Evolutionary conservation across 2,888 invertebrate genomes (phyloP), one percentile per base, ranked within the genome.

Genomic region (Andrena fulva): DNA sequence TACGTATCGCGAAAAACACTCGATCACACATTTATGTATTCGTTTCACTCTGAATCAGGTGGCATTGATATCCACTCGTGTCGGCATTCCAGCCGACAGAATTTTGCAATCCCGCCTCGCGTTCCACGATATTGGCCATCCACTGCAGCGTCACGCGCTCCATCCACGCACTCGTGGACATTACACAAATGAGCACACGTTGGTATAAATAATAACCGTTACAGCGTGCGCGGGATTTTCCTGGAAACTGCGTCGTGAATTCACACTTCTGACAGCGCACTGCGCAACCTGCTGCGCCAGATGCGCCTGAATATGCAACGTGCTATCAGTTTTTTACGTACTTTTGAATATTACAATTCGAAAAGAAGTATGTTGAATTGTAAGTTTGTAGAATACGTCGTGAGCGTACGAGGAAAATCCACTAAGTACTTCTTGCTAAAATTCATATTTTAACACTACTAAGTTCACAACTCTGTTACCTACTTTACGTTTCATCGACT

Each of bases 121-220:
- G 20, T 63, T 62, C 59, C 77, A 7, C 59, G n/a, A 59, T 60
- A 79, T 70, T 60, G 56, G 77, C 35, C 68, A 29, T 50, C 48
- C 54, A 54, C 0, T 42, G 20, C 63, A 12, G 35, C n/a, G 54
- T 69, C 33, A 29, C 24, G 52, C 59, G 52, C 76, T 69, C 64
- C 76, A 42, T 66, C 42, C 80, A 77, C 24, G 29, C 64, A 24
- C 16, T 42, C 50, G 16, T 20, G n/a, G 35, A 24, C 50, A 24
- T 42, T 50, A 33, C 8, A 7, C 12, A 35, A 42, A 10, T 56
- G 56, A 56, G 24, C 10, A 10, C 24, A 27, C 35, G 42, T 62
- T 27, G 29, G 60, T 64, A 35, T 63, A 64, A 84, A 85, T 74
- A 85, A 74, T 71, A 78, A 78, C 71, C 50, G 24, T 29, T 16